Percentiles rank a stretch among this genome's conserved stretches.
Conservation (phyloP, 2,888 invertebrate genomes). For the Acrocyrtus sp. region DNA sequence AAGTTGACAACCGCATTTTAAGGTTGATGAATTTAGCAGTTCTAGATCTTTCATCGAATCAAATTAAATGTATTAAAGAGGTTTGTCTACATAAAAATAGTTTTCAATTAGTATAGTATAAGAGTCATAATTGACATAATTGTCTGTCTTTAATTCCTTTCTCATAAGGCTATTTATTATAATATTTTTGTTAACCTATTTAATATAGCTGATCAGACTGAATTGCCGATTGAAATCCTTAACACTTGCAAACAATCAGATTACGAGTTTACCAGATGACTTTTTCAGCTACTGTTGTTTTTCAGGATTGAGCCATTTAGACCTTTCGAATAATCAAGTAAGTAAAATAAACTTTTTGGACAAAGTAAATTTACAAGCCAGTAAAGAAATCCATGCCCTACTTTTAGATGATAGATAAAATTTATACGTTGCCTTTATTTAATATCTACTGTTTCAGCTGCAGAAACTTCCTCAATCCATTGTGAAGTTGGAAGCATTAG, state of each 20-base stretch:
- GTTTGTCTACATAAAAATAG: conserved; percentile 14
- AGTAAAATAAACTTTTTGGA: neutral
- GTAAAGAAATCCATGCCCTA: neutral
- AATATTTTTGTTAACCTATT: neutral
- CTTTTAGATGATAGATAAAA: neutral
- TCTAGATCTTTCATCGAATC: conserved; percentile 33
- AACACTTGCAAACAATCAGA: conserved; percentile 32
- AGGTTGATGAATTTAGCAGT: conserved; percentile 11
- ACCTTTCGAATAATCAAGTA: conserved; percentile 46
- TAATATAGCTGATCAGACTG: conserved; percentile 18
- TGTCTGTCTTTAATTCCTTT: too few species aligned
- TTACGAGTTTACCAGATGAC: conserved; percentile 25
- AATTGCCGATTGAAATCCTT: conserved; percentile 10
- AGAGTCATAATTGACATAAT: too few species aligned
- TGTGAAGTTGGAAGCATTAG: conserved; percentile 4
- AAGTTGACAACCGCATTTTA: conserved; percentile 24
- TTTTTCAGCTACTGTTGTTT: conserved; percentile 26
- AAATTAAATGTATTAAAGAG: conserved; percentile 6
- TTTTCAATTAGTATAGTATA: neutral
- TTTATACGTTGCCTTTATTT: neutral
- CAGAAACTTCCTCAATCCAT: conserved; percentile 28
- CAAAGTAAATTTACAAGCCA: neutral
- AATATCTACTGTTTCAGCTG: conserved; percentile 24
- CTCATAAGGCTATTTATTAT: neutral
- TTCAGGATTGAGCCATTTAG: conserved; percentile 9